Evolutionary conservation across 1,140 invertebrate species (phyloP), one percentile per base, ranked within the genome.

Genomic region (Oncopodura yosiiana): DNA sequence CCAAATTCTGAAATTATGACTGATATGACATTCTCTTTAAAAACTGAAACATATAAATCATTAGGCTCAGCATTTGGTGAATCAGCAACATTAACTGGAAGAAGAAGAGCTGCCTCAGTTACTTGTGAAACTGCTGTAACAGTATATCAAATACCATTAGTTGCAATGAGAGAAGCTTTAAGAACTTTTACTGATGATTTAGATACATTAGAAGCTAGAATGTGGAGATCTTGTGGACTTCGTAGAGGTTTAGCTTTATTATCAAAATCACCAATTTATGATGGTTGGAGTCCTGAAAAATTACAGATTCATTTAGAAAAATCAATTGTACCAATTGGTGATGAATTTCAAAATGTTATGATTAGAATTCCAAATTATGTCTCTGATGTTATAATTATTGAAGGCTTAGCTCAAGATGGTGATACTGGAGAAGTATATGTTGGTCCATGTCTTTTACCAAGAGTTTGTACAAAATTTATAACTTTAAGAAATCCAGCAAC

Each of bases 31-130:
- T 65, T 57, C 37, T 21, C 56, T 19, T 41, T 50, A 8, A 45
- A 54, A 42, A 58, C 67, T 23, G 60, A 69, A 16, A 71, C 74
- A 50, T 74, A 69, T 48, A 56, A 72, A 49, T 65, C 68, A 1
- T 60, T 69, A 11, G 72, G 72, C 14, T 70, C 67, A 30, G 68
- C 73, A 5, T 65, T 74, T 19, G 73, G 73, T 3, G 73, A 74
- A 58, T 67, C 71, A 55, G 69, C 70, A 11, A 52, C 73, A 19
- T 55, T 73, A 8, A 70, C 69, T n/a, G 64, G 66, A 34, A 64
- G 64, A 32, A 65, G 64, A 3, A 55, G 70, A 21, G 66, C 66
- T 23, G 67, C 68, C 5, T 67, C 62, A 2, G 67, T 70, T 12
- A 67, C 61, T 0, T 73, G 72, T 60, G 73, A 74, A 56, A 74